Evolutionary conservation across 2,888 invertebrate species (phyloP), one percentile per base, ranked within the genome.

Genomic region (Rhimphoctona megacephalus): DNA sequence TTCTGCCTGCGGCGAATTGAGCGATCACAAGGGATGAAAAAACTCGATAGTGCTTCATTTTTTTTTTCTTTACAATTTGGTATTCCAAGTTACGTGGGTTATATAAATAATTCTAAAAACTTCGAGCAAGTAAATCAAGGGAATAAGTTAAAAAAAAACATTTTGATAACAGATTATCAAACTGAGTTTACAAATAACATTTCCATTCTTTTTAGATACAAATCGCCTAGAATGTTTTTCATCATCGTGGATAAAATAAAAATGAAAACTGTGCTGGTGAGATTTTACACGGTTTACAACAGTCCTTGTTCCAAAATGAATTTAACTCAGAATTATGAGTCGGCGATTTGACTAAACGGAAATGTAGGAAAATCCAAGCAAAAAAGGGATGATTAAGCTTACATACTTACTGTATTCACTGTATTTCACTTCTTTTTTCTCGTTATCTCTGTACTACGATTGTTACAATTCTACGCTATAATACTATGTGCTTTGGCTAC

Each of bases 271-370:
- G 14, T 30, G 11, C 25, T 14, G 30, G 0, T 30, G 61, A 6
- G 6, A 14, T 14, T 30, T 61, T 17, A 30, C 30, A 61, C 30
- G 30, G 30, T 30, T 39, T 14, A 46, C 43, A n/a, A 43, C 43
- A 6, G 17, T 14, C 6, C 76, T 81, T 74, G 43, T 43, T 22
- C 67, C 66, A 69, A 69, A 74, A 81, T 74, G 74, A 19, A 67
- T 57, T 74, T 81, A 69, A 66, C 67, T 19, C 30, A 57, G 74
- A 81, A 81, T 74, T 81, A 76, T 69, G 76, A 82, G 69, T 69
- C 67, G 39, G 22, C 69, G 43, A 82, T 76, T 67, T 43, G 57
- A 76, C 17, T 74, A 1, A 49, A 67, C 43, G 54, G 25, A 52
- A 82, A 82, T 82, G 66, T 46, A 67, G 81, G 22, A 57, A 49